These are phyloP conservation scores for Apantesis nais DNA, from an alignment of 2,888 invertebrate genomes.

Conservation along the genomic window DNA sequence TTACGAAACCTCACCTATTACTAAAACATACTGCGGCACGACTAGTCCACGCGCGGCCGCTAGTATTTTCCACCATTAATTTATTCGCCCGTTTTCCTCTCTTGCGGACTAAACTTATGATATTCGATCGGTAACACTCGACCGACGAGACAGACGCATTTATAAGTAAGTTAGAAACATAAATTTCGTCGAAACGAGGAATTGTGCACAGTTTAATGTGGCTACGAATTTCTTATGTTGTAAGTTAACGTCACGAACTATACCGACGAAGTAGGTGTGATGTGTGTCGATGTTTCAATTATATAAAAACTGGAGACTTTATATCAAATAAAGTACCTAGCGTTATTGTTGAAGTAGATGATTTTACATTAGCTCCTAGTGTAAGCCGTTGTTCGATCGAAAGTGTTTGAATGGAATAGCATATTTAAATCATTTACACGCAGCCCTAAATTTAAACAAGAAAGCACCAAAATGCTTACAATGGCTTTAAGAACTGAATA, in stretches of 20 bases:
- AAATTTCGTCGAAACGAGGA: slow-evolving; percentile 71
- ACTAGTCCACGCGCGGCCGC: slow-evolving; percentile 46
- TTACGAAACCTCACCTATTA: slow-evolving; percentile 33
- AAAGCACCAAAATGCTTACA: neutral
- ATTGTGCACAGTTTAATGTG: slow-evolving; percentile 77
- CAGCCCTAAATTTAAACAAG: slow-evolving; percentile 6
- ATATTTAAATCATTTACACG: slow-evolving; percentile 37
- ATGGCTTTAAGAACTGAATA: neutral
- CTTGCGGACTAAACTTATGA: slow-evolving; percentile 30
- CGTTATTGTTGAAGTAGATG: slow-evolving; percentile 75
- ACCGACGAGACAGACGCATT: slow-evolving; percentile 47
- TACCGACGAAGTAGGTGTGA: slow-evolving; percentile 56
- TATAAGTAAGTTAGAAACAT: slow-evolving; percentile 50
- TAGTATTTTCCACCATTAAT: slow-evolving; percentile 38
- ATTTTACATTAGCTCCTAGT: slow-evolving; percentile 73
- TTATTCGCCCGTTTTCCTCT: slow-evolving; percentile 38
- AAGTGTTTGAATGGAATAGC: slow-evolving; percentile 38
- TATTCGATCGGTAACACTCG: slow-evolving; percentile 30
- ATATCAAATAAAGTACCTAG: slow-evolving; percentile 62
- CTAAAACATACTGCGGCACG: slow-evolving; percentile 33
- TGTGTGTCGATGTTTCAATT: slow-evolving; percentile 67
- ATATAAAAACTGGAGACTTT: slow-evolving; percentile 69
- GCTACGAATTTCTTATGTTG: slow-evolving; percentile 74
- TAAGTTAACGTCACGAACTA: slow-evolving; percentile 54
- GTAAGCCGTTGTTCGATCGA: slow-evolving; percentile 51